Percentiles rank a stretch among this genome's conserved stretches.
These are phyloP conservation scores for Meloidogyne chitwoodi DNA, from an alignment of 1,140 invertebrate genomes.

Conservation along the genomic window DNA sequence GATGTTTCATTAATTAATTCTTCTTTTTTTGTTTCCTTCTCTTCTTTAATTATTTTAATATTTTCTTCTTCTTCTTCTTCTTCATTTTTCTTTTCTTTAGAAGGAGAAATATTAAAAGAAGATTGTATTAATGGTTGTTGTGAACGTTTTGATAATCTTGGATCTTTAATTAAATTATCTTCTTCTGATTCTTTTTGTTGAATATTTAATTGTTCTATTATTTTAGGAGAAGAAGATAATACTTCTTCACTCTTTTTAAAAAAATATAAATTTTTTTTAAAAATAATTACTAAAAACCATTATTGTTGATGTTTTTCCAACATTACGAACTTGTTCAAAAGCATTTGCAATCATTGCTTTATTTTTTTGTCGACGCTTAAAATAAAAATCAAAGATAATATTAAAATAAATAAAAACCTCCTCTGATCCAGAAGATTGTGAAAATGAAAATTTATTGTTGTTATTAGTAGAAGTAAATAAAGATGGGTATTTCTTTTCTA, in stretches of 20 bases:
- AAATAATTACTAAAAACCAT: not conserved
- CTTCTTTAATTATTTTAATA: not conserved
- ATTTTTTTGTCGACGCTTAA: not conserved
- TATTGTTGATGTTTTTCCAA: not conserved
- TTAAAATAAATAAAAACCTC: not conserved
- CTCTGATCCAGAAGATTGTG: not conserved
- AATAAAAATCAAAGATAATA: not conserved
- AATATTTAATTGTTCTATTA: not conserved
- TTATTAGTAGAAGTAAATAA: not conserved
- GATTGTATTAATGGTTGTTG: not conserved
- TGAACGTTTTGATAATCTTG: not conserved
- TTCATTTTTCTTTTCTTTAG: too few relatives aligned
- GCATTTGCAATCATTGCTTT: not conserved
- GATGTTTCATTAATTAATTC: not conserved
- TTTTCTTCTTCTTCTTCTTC: too few relatives aligned
- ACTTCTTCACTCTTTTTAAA: not conserved
- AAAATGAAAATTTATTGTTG: not conserved
- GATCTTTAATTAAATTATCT: not conserved
- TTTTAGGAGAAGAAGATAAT: not conserved
- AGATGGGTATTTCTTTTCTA: not conserved
- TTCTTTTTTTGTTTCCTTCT: not conserved
- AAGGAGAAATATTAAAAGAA: not conserved
- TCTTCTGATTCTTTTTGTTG: not conserved
- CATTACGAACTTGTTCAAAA: slow-evolving; percentile 8
- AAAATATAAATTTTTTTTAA: not conserved